Evolutionary conservation across 2,888 invertebrate genomes (phyloP).

Genomic region (Diabrotica balteata): DNA sequence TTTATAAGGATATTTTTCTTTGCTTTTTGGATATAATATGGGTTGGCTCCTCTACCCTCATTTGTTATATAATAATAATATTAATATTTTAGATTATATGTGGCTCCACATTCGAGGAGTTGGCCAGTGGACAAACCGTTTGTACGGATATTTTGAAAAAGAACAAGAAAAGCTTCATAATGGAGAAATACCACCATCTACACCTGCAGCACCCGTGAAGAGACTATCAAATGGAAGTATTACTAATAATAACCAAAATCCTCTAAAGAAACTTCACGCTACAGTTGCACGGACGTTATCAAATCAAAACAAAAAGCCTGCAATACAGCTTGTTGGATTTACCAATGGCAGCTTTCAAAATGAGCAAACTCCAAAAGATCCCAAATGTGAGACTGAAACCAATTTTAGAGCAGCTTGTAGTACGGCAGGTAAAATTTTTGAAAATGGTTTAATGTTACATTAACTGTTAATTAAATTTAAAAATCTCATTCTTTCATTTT

Average conservation of each 20-base stretch:
- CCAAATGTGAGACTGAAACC: conserved; percentile 46
- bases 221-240: conserved; percentile 48
- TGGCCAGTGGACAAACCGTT: conserved; percentile 91
- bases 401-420: conserved; percentile 49
- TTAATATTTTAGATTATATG: conserved; percentile 72
- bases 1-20: too few relatives aligned
- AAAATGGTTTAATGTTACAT: too few relatives aligned
- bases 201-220: conserved; percentile 44
- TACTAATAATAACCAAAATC: conserved; percentile 50
- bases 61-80: too few relatives aligned
- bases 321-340: conserved; percentile 56
- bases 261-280: conserved; percentile 56
- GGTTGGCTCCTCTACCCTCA: too few relatives aligned
- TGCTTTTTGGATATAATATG: too few relatives aligned
- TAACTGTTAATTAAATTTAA: too few relatives aligned
- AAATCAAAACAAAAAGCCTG: conserved; percentile 52
- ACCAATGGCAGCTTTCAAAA: conserved; percentile 54
- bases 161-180: conserved; percentile 79
- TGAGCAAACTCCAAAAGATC: conserved; percentile 44
- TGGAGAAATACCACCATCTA: conserved; percentile 64
- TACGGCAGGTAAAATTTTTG: conserved; percentile 48
- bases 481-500: too few relatives aligned
- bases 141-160: conserved; percentile 84
- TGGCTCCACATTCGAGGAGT: conserved; percentile 94
- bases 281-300: conserved; percentile 64